A percentile compares a stretch with the other conserved stretches of the same genome.
Conservation (phyloP, 2,888 invertebrate species). For the Euplexia lucipara region DNA sequence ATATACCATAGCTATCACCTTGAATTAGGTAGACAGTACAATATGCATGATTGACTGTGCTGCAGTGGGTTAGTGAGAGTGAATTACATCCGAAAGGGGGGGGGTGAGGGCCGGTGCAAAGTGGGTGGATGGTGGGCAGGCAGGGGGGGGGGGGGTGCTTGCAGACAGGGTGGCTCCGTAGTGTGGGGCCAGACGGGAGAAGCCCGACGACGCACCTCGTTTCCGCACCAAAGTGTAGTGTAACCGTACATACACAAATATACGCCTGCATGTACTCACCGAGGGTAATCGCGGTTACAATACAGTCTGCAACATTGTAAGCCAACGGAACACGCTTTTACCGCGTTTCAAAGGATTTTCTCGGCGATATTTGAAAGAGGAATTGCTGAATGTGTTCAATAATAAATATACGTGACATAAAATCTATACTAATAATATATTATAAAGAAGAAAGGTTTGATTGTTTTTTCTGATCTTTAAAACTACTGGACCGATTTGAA, state of each 20-base stretch:
- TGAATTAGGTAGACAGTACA: constrained; percentile 83
- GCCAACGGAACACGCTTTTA: constrained; percentile 46
- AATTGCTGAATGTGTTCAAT: constrained; percentile 21
- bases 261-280: constrained; percentile 75
- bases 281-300: constrained; percentile 77
- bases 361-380: constrained; percentile 12
- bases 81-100: constrained; percentile 83
- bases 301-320: constrained; percentile 71
- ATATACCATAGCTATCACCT: constrained; percentile 73
- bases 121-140: constrained; percentile 52
- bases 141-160: constrained; percentile 75
- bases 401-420: no score
- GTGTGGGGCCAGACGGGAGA: constrained; percentile 90
- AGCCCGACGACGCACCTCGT: constrained; percentile 85
- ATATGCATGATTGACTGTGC: constrained; percentile 88
- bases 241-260: constrained; percentile 71
- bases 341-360: constrained; percentile 38
- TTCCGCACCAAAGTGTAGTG: constrained; percentile 83
- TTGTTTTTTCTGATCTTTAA: no score
- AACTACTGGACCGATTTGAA: no score
- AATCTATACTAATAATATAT: no score
- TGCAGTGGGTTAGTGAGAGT: constrained; percentile 91
- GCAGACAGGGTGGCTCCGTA: constrained; percentile 84
- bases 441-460: no score
- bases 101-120: constrained; percentile 68